phyloP scores from a whole-genome alignment of 2,888 invertebrate species.

The Pseudococcus viburni region DNA sequence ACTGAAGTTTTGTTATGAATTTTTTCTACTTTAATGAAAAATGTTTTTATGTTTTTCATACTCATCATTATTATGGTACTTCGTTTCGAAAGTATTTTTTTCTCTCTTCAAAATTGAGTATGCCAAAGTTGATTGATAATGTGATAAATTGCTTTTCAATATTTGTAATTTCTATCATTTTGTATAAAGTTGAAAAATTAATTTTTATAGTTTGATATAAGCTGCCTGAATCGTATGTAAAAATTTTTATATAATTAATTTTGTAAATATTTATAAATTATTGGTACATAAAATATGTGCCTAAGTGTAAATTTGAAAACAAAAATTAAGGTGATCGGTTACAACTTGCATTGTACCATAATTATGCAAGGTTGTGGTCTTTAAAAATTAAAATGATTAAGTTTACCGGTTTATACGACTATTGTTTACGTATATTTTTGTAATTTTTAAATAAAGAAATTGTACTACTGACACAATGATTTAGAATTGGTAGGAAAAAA shows the following conservation, averaged over 20 bases:
- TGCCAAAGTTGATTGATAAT: conserved; percentile 1
- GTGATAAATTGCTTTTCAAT: conserved; percentile 22
- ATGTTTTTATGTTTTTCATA: neutral
- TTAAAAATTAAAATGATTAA: conserved; percentile 1
- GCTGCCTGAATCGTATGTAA: neutral
- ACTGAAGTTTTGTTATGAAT: neutral
- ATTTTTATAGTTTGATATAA: neutral
- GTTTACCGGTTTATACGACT: neutral
- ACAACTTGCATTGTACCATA: conserved; percentile 28
- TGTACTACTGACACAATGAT: neutral
- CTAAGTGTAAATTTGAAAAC: neutral
- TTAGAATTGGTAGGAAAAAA: neutral
- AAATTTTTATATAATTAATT: neutral
- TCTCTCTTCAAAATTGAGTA: neutral
- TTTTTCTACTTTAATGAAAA: neutral
- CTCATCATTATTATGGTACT: neutral
- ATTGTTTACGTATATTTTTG: conserved; percentile 17
- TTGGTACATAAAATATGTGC: neutral
- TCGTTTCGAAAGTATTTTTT: conserved; percentile 6
- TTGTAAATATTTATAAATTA: conserved; percentile 19
- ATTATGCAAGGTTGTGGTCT: conserved; percentile 28
- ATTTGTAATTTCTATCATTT: neutral
- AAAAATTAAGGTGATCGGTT: neutral
- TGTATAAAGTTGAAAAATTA: neutral
- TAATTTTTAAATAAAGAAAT: conserved; percentile 30